Base-by-base conservation (phyloP, 1,140 invertebrate genomes). In the Drosophila melanica region DNA sequence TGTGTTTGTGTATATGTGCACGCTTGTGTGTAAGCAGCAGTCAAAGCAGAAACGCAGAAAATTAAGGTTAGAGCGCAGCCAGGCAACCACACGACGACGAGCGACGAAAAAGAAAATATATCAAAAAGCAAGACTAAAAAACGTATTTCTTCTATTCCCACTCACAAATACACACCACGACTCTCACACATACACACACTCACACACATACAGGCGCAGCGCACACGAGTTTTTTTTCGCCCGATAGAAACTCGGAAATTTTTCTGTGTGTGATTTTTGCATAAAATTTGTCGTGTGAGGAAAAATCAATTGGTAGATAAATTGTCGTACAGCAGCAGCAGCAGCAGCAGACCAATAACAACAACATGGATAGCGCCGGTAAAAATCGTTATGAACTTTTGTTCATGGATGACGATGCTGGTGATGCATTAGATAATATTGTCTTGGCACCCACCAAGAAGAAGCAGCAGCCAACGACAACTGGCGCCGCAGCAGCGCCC, bases 301-400 rank as follows among this genome's bases (percentile, higher is more conserved):
- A 80, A 87, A 86, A 86, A 86, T 86, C 79, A 87, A 87, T 89
- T 71, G 47, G 51, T 57, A 53, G 60, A 63, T 74, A 70, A 58
- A 71, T 65, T 71, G 62, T 33, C 62, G 73, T 62, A 16, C 35
- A 82, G 20, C 48, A 69, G 42, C 18, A 74, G 59, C 39, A 68
- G 60, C 53, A 78, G 64, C 39, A 71, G 51, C 62, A 68, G 44
- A 53, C 45, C 12, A 54, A 65, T 45, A 69, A 75, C 45, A 68
- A 75, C 79, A 91, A 74, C 79, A 98, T 98, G 97, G 97, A 98
- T 94, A 96, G 95, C 93, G 94, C 95, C 90, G 98, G 98, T 95
- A 98, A 97, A 90, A 99, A 99, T 94, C 96, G 98, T 93, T 98
- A 97, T 93, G 96, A 95, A 92, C 95, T 98, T 92, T 97, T 98